Evolutionary conservation across 2,888 invertebrate genomes (phyloP), one percentile per base, ranked within the genome.

Genomic region (Calameuta pallipes): DNA sequence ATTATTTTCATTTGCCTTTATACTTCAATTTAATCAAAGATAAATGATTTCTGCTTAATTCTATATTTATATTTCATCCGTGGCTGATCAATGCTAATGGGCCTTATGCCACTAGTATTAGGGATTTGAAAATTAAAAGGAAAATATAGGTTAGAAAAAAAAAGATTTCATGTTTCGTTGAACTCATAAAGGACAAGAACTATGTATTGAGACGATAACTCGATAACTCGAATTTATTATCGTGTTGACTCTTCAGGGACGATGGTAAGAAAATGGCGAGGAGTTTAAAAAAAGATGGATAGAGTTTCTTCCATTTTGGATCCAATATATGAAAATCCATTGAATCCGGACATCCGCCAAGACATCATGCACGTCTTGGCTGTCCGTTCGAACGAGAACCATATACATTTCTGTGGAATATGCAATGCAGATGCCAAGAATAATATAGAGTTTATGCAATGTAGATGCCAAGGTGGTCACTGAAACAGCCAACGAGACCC

Each of bases 361-460:
- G 71, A 71, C 71, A 71, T 71, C 71, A 23, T 71, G 33, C 71
- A 31, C 71, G 31, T 71, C 34, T 71, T 71, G 71, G 71, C 71
- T 23, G 71, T 71, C 34, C 31, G 13, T 23, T 31, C 31, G 71
- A 71, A 71, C 11, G 71, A 34, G 23, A 56, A 71, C 31, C 71
- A 34, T 33, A 34, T 33, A 71, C 34, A 71, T 71, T 71, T 71
- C 31, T 71, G 34, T 71, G 71, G 71, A 33, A 71, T 71, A 71
- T 71, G 71, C 71, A 34, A 34, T 33, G 34, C 71, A 34, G 71
- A 71, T 71, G 71, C 71, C 71, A 71, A 71, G 71, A 71, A 71
- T 71, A 71, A 71, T 71, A 71, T 34, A 34, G 34, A 71, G 71
- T 71, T 71, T 71, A 71, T 71, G 71, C 34, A 71, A 33, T 71